Percentiles rank a stretch among this genome's conserved stretches.
Evolutionary conservation across 2,888 invertebrate genomes (phyloP).

Genomic region (Epinotia brunnichana): DNA sequence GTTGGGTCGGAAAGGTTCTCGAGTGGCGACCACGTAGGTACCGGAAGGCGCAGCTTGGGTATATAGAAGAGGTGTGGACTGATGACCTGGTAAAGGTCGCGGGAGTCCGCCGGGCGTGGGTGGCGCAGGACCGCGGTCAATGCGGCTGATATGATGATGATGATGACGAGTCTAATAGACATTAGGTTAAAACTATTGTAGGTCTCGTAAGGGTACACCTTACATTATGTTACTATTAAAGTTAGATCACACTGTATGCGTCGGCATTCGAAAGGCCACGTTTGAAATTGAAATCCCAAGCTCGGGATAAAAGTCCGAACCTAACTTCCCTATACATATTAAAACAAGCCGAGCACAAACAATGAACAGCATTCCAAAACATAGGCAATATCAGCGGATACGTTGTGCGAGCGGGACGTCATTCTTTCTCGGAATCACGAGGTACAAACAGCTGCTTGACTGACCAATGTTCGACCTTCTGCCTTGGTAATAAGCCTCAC

Average conservation of each 20-base stretch:
- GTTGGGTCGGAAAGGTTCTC: too few species aligned
- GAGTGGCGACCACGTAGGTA: too few species aligned
- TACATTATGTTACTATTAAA: not conserved
- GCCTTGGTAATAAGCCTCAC: not conserved
- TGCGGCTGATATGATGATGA: too few species aligned
- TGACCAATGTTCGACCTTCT: not conserved
- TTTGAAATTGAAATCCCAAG: conserved; percentile 51
- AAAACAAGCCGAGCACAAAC: conserved; percentile 74
- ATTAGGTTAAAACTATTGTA: not conserved
- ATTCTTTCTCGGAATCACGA: conserved; percentile 76
- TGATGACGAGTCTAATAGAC: not conserved
- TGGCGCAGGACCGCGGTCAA: too few species aligned
- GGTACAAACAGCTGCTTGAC: conserved; percentile 51
- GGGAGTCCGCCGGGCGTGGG: too few species aligned
- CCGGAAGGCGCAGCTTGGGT: too few species aligned
- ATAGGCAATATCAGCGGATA: conserved; percentile 72
- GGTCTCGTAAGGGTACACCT: not conserved
- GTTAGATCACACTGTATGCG: not conserved
- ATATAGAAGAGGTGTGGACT: too few species aligned
- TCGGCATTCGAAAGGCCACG: not conserved
- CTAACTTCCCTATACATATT: conserved; percentile 55
- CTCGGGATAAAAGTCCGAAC: conserved; percentile 59
- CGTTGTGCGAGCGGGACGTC: conserved; percentile 78
- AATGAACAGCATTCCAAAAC: conserved; percentile 80
- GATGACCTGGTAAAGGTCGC: too few species aligned